Evolutionary conservation across 2,888 invertebrate species (phyloP).

Genomic region (Seladonia tumulorum): DNA sequence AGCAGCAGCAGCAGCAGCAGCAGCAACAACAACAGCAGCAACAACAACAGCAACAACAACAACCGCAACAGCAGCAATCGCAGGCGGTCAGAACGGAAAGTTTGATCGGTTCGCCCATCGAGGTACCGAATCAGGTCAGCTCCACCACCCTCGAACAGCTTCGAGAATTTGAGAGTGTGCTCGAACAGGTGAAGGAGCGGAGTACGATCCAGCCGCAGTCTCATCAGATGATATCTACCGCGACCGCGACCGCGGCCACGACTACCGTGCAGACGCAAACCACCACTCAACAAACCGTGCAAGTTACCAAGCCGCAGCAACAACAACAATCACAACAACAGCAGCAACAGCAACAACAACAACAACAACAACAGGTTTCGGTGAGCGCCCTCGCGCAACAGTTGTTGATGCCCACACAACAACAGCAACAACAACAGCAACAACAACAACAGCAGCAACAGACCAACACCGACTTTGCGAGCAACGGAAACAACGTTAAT

Average conservation of each 20-base stretch:
- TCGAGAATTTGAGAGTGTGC: conserved; percentile 92
- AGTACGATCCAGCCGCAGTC: conserved; percentile 87
- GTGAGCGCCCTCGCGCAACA: conserved; percentile 79
- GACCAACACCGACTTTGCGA: conserved; percentile 73
- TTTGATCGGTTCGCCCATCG: conserved; percentile 77
- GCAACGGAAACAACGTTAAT: conserved; percentile 73
- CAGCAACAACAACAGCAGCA: conserved; percentile 73
- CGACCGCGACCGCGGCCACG: conserved; percentile 68
- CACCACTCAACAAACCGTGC: conserved; percentile 68
- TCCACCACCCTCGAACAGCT: conserved; percentile 91
- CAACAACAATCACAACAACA: conserved; percentile 67
- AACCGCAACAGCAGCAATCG: conserved; percentile 76
- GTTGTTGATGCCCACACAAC: conserved; percentile 77
- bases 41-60: conserved; percentile 63
- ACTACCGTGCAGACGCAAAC: conserved; percentile 80
- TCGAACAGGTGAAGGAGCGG: conserved; percentile 92
- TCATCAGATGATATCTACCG: conserved; percentile 70
- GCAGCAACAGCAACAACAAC: conserved; percentile 2
- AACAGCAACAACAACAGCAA: neutral
- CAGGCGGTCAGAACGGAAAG: conserved; percentile 81
- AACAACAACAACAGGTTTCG: conserved; percentile 60
- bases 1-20: conserved; percentile 57
- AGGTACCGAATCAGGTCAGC: conserved; percentile 85
- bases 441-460: conserved; percentile 31
- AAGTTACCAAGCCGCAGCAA: conserved; percentile 49